Evolutionary conservation across 2,888 invertebrate genomes (phyloP).

Genomic region (Leistus spinibarbis): DNA sequence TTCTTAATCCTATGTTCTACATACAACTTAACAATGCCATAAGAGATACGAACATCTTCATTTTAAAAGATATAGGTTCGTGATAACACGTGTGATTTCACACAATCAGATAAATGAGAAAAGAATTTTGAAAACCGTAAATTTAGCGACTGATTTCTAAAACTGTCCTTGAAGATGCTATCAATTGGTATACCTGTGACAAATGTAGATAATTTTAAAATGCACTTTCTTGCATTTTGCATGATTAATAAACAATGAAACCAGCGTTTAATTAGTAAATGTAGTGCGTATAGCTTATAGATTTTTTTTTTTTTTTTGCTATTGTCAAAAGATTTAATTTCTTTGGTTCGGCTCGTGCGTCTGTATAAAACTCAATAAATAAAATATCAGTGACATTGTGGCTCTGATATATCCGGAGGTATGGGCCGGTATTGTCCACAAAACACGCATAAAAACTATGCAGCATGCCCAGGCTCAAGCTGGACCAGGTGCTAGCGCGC

Average conservation of each 20-base stretch:
- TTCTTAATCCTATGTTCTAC: constrained; percentile 40
- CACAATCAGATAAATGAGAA: constrained; percentile 10
- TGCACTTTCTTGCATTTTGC: too few relatives aligned
- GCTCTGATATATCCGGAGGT: constrained; percentile 47
- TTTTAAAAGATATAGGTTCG: constrained; percentile 11
- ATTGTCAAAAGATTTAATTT: constrained; percentile 30
- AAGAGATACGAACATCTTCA: constrained; percentile 15
- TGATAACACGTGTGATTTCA: constrained; percentile 30
- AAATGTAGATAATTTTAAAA: not conserved
- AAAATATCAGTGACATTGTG: constrained; percentile 57
- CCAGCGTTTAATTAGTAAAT: not conserved
- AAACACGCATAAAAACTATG: constrained; percentile 17
- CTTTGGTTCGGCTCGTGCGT: constrained; percentile 25
- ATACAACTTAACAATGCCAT: constrained; percentile 33
- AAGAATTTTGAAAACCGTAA: constrained; percentile 1
- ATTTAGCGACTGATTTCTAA: not conserved
- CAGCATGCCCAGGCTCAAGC: constrained; percentile 9
- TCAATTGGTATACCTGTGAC: not conserved
- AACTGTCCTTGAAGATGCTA: not conserved
- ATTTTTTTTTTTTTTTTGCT: not conserved
- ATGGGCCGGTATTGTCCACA: not conserved
- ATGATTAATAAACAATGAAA: too few relatives aligned
- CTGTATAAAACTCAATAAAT: constrained; percentile 51
- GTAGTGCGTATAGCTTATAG: not conserved
- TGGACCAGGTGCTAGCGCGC: constrained; percentile 8